Base-by-base conservation (phyloP, 2,888 invertebrate genomes). In the Cotesia congregata region DNA sequence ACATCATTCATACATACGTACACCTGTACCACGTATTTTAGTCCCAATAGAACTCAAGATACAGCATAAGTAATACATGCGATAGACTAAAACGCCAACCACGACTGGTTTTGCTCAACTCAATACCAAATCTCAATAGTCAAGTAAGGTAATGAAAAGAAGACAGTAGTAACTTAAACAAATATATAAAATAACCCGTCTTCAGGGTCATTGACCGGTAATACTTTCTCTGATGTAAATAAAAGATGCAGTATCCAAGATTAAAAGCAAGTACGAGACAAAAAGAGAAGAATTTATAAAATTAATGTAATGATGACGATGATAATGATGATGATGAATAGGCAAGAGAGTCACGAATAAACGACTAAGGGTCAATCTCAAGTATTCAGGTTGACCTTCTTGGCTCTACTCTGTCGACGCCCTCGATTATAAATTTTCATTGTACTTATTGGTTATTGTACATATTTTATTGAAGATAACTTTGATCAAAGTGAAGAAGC, bases 371-470 rank as follows among this genome's bases (percentile, higher is more conserved):
- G 72, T 75, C 69, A 39, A 38, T 20, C 73, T 73, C 41, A 41
- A 65, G 67, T 61, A 75, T 50, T 50, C 41, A 15, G 50, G 20
- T 41, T 76, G 76, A 68, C 76, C 72, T 68, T 76, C 68, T 72
- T 76, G 72, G 41, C 67, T 9, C 62, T 65, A 65, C 12, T 59
- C 17, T 9, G 72, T 60, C 68, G 41, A 72, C 72, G 75, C 67
- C 71, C 75, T 71, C 67, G 60, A 72, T 67, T 64, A 67, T 67
- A 76, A 72, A 71, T 76, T 61, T 67, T 71, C 30, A 61, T 50
- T 50, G 50, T 76, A 40, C 60, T 67, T 40, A 67, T 50, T 50
- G 50, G 50, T 3, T 50, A 50, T 50, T 12, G 9, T 38, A 59
- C 69, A 17, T 41, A 59, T 38, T 50, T 12, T 50, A 50, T 50